phyloP scores from a whole-genome alignment of 2,113 vertebrate species.

The Nycticebus coucang region DNA sequence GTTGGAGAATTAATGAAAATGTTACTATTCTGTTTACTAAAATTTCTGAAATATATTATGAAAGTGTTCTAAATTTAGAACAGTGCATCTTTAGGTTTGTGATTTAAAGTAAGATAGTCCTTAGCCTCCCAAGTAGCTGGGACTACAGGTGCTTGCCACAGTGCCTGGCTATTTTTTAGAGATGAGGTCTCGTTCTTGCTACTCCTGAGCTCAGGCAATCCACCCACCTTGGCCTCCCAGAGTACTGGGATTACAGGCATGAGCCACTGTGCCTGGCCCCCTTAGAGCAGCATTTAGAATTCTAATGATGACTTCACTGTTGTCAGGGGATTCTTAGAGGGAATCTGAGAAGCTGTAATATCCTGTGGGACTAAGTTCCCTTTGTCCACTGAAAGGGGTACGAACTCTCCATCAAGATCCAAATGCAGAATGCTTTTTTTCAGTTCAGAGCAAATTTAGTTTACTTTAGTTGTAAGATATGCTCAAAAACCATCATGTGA shows the following conservation, averaged over 20 bases:
- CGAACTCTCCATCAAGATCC: background rate
- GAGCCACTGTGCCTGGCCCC: no score
- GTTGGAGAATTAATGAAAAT: background rate
- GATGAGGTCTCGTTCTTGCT: no score
- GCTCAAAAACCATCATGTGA: background rate
- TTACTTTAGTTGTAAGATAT: constrained; percentile 22
- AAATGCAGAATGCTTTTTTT: constrained; percentile 34
- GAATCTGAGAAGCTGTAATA: constrained; percentile 13
- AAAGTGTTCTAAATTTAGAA: background rate
- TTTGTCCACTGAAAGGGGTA: constrained; percentile 13
- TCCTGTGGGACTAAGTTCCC: background rate
- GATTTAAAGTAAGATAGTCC: background rate
- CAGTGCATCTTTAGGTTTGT: background rate
- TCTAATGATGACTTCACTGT: constrained; percentile 43
- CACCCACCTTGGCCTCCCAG: no score
- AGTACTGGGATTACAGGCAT: no score
- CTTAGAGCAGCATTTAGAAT: constrained; percentile 34
- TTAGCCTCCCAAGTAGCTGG: background rate
- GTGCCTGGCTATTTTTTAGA: no score
- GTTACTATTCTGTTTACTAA: background rate
- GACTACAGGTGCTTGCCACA: no score
- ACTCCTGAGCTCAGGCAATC: no score
- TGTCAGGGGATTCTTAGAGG: background rate
- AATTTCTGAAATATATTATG: constrained; percentile 12
- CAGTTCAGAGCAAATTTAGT: constrained; percentile 30